Evolutionary conservation across 2,888 invertebrate genomes (phyloP).

Genomic region (Fragum whitleyi): DNA sequence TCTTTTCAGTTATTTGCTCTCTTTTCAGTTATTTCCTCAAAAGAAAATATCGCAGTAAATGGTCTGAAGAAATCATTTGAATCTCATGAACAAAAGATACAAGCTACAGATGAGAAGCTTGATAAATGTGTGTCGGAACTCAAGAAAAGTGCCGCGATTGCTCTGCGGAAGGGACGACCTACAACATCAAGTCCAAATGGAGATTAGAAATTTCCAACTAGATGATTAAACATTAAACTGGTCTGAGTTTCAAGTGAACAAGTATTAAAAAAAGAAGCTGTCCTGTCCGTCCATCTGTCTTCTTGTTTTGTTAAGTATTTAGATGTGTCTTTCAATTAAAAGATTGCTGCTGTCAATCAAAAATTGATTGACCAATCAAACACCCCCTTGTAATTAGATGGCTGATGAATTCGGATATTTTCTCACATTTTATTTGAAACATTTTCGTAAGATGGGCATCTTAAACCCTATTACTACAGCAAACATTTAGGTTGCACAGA

Average conservation of each 20-base stretch:
- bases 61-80: slow-evolving; percentile 61
- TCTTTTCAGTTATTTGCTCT: too few relatives aligned
- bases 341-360: too few relatives aligned
- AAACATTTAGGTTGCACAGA: too few relatives aligned
- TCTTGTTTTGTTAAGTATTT: background rate
- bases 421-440: too few relatives aligned
- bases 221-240: too few relatives aligned
- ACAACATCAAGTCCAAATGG: slow-evolving; percentile 10
- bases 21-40: slow-evolving; percentile 45
- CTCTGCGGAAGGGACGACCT: slow-evolving; percentile 64
- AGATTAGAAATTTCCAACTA: background rate
- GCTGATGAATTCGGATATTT: too few relatives aligned
- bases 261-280: background rate
- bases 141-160: slow-evolving; percentile 67
- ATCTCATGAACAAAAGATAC: slow-evolving; percentile 61
- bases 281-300: background rate
- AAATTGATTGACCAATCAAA: too few relatives aligned
- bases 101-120: slow-evolving; percentile 62
- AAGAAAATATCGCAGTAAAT: slow-evolving; percentile 38
- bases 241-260: background rate
- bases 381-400: too few relatives aligned
- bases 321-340: too few relatives aligned
- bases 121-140: slow-evolving; percentile 58
- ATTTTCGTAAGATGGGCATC: too few relatives aligned
- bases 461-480: too few relatives aligned